Evolutionary conservation across 2,888 invertebrate genomes (phyloP).

Genomic region (Spisula subtruncata): DNA sequence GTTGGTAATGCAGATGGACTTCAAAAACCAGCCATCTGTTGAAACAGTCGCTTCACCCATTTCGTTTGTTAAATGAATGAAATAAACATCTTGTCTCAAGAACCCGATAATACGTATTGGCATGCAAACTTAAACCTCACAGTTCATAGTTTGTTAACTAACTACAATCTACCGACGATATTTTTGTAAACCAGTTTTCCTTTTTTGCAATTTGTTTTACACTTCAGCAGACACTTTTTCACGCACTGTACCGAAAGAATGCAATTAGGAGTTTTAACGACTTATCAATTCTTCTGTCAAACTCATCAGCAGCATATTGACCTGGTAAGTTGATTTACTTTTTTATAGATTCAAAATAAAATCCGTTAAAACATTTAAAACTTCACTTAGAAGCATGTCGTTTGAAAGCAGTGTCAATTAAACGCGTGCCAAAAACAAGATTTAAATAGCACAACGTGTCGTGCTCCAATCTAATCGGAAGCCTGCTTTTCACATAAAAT

Average conservation of each 20-base stretch:
- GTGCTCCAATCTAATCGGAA: not conserved
- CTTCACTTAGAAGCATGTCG: not conserved
- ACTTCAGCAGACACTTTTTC: slow-evolving; percentile 19
- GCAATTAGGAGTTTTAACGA: slow-evolving; percentile 27
- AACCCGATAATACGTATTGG: slow-evolving; percentile 12
- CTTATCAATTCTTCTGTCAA: slow-evolving; percentile 28
- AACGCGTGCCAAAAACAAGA: slow-evolving; percentile 10
- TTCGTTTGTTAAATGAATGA: slow-evolving; percentile 6
- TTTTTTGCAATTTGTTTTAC: slow-evolving; percentile 4
- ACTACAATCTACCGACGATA: not conserved
- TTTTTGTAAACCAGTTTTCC: not conserved
- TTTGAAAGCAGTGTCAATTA: not conserved
- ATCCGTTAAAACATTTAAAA: not conserved
- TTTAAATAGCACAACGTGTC: slow-evolving; percentile 10
- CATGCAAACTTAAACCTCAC: not conserved
- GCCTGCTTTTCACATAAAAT: slow-evolving; percentile 8
- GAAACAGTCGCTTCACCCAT: slow-evolving; percentile 16
- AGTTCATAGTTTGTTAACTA: slow-evolving; percentile 26
- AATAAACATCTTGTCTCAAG: slow-evolving; percentile 15
- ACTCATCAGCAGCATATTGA: not conserved
- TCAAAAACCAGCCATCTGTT: not conserved
- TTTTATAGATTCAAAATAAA: slow-evolving; percentile 11
- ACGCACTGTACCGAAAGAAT: slow-evolving; percentile 26
- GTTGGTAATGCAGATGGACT: not conserved
- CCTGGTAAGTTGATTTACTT: not conserved